These are phyloP conservation scores for Drosophila ananassae DNA, from an alignment of 1,140 invertebrate genomes.

Conservation along the genomic window DNA sequence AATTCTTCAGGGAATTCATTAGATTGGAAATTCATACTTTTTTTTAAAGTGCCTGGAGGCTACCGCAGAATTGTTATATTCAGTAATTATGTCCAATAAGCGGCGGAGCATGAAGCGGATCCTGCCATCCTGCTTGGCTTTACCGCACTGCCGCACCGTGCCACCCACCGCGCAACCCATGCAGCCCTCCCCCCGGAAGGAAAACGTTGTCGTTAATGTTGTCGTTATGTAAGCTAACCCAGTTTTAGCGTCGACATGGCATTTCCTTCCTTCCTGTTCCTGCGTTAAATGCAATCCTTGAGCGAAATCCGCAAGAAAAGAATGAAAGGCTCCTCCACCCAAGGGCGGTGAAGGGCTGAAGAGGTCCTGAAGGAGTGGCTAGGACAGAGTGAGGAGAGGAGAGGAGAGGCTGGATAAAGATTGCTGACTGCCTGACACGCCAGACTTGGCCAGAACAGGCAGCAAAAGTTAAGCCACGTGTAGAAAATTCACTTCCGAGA, in stretches of 20 bases:
- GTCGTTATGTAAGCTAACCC: conserved; percentile 79
- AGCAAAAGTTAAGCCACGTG: conserved; percentile 68
- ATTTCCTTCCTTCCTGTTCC: conserved; percentile 71
- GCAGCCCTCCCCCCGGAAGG: conserved; percentile 44
- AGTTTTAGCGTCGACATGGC: conserved; percentile 80
- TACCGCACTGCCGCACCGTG: background rate
- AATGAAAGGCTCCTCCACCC: conserved; percentile 25
- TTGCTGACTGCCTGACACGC: conserved; percentile 62
- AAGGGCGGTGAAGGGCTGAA: background rate
- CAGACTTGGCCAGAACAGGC: conserved; percentile 38
- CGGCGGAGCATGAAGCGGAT: conserved; percentile 65
- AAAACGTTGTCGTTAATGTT: conserved; percentile 81
- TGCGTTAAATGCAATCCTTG: conserved; percentile 73
- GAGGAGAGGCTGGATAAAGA: conserved; percentile 12
- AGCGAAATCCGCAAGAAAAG: conserved; percentile 45
- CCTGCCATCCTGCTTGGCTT: conserved; percentile 7
- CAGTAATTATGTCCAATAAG: conserved; percentile 81
- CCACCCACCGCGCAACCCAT: background rate
- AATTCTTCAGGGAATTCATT: no score
- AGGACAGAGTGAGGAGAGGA: background rate
- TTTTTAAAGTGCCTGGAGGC: conserved; percentile 18
- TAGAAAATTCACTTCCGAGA: conserved; percentile 65
- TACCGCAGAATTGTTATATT: conserved; percentile 76
- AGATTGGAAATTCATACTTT: background rate
- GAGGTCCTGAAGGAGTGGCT: background rate